These are phyloP conservation scores for Pocillopora meandrina DNA, from an alignment of 92 coral and sea anemone genomes.

Conservation along the genomic window DNA sequence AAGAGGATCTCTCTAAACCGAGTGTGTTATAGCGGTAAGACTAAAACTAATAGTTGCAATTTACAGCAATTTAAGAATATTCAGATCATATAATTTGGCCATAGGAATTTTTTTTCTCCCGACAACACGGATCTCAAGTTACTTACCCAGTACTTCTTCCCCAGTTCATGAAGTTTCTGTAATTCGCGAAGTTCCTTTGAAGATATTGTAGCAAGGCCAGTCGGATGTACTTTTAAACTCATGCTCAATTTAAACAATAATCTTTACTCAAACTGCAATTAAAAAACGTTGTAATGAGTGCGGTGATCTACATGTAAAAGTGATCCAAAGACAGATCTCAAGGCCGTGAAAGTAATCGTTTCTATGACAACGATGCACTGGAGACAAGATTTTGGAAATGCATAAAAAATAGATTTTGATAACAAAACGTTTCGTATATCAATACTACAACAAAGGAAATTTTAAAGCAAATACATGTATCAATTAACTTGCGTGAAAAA, in stretches of 20 bases:
- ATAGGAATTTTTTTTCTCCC: too few relatives aligned
- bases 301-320: neutral
- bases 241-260: neutral
- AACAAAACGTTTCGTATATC: neutral
- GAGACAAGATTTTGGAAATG: neutral
- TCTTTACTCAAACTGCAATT: neutral
- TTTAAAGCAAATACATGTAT: neutral
- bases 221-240: constrained; percentile 31
- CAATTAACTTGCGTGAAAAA: constrained; percentile 11
- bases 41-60: too few relatives aligned
- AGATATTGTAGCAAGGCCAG: constrained; percentile 1
- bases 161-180: constrained; percentile 87
- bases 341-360: neutral
- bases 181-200: constrained; percentile 81
- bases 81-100: too few relatives aligned
- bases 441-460: neutral
- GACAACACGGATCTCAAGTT: too few relatives aligned
- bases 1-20: too few relatives aligned
- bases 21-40: too few relatives aligned
- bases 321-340: neutral
- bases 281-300: neutral
- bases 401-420: neutral
- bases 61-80: too few relatives aligned
- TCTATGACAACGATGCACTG: neutral
- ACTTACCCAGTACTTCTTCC: constrained; percentile 86